A percentile compares a stretch with the other conserved stretches of the same genome.
These are phyloP conservation scores for Macaria liturata DNA, from an alignment of 2,888 invertebrate species.

Conservation along the genomic window DNA sequence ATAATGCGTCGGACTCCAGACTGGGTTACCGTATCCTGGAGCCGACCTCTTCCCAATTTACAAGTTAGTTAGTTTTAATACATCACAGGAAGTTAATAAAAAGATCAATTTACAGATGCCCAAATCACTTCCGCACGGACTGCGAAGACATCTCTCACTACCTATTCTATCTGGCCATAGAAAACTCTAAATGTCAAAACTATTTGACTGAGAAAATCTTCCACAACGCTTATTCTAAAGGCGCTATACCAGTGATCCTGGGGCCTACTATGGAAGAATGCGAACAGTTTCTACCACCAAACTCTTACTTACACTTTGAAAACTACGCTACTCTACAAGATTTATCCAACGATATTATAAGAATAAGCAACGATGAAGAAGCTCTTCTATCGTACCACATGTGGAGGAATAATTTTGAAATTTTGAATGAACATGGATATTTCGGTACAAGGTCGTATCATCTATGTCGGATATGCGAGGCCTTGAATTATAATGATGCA, in stretches of 20 bases:
- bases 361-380: conserved; percentile 35
- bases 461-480: conserved; percentile 86
- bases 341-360: background rate
- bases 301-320: conserved; percentile 84
- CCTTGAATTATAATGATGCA: conserved; percentile 83
- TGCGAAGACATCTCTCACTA: conserved; percentile 82
- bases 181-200: conserved; percentile 86
- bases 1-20: no score
- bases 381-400: conserved; percentile 71
- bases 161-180: conserved; percentile 87
- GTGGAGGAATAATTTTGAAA: conserved; percentile 83
- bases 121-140: conserved; percentile 84
- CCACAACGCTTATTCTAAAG: conserved; percentile 85
- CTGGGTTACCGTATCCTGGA: no score
- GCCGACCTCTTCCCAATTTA: no score
- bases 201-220: conserved; percentile 88
- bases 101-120: conserved; percentile 79
- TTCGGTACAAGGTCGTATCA: conserved; percentile 84
- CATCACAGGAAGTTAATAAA: no score
- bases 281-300: conserved; percentile 80
- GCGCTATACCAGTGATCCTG: conserved; percentile 85
- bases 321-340: conserved; percentile 73
- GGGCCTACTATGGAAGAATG: conserved; percentile 78
- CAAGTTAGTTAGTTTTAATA: no score
- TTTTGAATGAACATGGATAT: conserved; percentile 87